Evolutionary conservation across 2,113 vertebrate species (phyloP).

Genomic region (Diadophis punctatus): DNA sequence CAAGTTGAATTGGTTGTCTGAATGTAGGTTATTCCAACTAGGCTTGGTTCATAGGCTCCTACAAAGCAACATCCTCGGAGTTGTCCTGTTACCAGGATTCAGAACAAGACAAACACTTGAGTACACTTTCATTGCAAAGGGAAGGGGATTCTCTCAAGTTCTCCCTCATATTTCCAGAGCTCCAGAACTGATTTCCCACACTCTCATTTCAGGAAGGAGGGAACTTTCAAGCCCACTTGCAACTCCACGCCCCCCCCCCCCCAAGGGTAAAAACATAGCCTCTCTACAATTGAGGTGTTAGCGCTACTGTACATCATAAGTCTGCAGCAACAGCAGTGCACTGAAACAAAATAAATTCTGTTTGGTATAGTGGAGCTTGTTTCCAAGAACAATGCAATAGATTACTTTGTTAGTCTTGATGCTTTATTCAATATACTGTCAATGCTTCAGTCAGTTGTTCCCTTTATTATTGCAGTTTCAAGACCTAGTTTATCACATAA

Average conservation of each 20-base stretch:
- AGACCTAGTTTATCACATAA: background rate
- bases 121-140: background rate
- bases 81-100: background rate
- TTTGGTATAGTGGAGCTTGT: background rate
- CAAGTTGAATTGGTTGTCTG: background rate
- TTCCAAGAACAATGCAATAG: background rate
- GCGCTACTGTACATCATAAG: background rate
- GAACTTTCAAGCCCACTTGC: background rate
- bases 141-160: background rate
- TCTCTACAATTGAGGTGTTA: background rate
- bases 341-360: background rate
- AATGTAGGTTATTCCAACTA: background rate
- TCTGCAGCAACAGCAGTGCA: background rate
- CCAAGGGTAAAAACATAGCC: background rate
- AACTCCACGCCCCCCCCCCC: background rate
- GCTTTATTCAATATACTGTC: background rate
- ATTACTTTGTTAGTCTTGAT: background rate
- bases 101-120: background rate
- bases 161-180: background rate
- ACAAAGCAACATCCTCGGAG: background rate
- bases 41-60: background rate
- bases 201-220: background rate
- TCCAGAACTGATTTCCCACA: background rate
- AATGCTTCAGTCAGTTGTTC: background rate
- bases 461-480: background rate